A percentile compares a stretch with the other conserved stretches of the same genome.
Conservation (phyloP, 1,140 invertebrate species). For the Samia ricini region DNA sequence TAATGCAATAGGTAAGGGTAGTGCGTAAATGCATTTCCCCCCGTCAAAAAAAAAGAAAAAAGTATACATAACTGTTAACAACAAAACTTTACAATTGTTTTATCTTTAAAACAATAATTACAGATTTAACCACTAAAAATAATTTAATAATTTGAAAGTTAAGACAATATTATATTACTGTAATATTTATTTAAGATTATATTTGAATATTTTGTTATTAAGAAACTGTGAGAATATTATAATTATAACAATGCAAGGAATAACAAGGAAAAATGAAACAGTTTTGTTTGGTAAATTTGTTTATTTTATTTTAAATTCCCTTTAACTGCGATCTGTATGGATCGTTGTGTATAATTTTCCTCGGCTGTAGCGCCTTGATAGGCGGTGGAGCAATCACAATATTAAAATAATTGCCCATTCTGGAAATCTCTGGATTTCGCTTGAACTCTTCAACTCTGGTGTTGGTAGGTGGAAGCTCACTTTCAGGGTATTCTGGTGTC, state of each 20-base stretch:
- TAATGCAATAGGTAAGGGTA: too few relatives aligned
- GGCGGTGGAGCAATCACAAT: conserved; percentile 54
- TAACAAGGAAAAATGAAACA: neutral
- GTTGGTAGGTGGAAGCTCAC: conserved; percentile 23
- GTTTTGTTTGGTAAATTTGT: neutral
- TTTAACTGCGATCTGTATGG: conserved; percentile 33
- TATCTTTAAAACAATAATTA: too few relatives aligned
- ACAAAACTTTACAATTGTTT: too few relatives aligned
- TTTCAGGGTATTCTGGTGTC: conserved; percentile 32
- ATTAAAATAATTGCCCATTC: conserved; percentile 71
- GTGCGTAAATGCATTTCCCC: too few relatives aligned
- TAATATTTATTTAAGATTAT: too few relatives aligned
- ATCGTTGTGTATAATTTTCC: conserved; percentile 48
- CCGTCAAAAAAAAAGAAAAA: too few relatives aligned
- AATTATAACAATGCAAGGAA: neutral
- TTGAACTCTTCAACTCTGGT: conserved; percentile 45
- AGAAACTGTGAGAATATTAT: neutral
- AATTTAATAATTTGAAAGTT: too few relatives aligned
- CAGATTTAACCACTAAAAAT: too few relatives aligned
- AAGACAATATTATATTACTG: too few relatives aligned
- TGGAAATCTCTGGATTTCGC: conserved; percentile 45
- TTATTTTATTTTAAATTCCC: conserved; percentile 30
- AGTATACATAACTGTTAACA: too few relatives aligned
- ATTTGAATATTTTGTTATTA: too few relatives aligned
- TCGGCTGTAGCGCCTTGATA: conserved; percentile 43